phyloP scores from a whole-genome alignment of 2,888 invertebrate genomes.

The Rhyacophila evoluta region DNA sequence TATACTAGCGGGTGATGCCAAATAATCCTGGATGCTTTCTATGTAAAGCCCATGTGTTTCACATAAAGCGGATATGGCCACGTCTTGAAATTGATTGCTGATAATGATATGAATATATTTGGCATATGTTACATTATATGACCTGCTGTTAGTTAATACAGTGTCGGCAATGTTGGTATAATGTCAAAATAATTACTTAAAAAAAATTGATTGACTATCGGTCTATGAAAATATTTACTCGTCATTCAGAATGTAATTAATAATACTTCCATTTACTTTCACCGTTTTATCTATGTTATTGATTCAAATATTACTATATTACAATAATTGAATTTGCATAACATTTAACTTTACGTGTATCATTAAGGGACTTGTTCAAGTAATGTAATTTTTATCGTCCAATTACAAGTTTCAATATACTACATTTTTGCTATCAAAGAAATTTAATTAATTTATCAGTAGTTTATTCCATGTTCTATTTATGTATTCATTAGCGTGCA shows the following conservation, averaged over 20 bases:
- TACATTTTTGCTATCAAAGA: no score
- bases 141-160: not conserved
- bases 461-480: no score
- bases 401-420: no score
- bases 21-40: no score
- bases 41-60: no score
- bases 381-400: not conserved
- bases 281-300: not conserved
- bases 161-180: not conserved
- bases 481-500: no score
- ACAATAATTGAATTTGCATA: not conserved
- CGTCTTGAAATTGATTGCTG: no score
- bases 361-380: not conserved
- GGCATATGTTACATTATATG: no score
- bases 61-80: no score
- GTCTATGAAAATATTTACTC: not conserved
- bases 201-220: slow-evolving; percentile 4
- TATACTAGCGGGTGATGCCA: no score
- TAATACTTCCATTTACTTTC: slow-evolving; percentile 15
- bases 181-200: not conserved
- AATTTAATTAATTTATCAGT: no score
- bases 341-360: not conserved
- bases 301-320: not conserved
- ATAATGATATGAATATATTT: no score
- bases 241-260: not conserved